These are phyloP conservation scores for Cinclus cinclus DNA, from an alignment of 2,113 vertebrate species.

Conservation along the genomic window DNA sequence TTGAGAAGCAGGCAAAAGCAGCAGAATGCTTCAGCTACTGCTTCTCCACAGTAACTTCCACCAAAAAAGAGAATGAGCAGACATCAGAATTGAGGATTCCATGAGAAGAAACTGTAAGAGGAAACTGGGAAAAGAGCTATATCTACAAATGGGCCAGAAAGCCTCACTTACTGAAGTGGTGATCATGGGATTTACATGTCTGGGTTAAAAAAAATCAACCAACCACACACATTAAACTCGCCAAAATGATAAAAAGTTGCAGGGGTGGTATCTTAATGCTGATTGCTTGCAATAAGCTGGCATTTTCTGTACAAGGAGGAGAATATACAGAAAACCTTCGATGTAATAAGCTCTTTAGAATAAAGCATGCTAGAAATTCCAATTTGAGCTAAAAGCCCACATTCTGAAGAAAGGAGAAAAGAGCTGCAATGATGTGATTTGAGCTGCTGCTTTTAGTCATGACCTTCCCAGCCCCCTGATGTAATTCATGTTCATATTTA, in stretches of 20 bases:
- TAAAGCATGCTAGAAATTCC: neutral
- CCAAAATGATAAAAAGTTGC: neutral
- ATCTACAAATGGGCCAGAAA: neutral
- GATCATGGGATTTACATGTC: neutral
- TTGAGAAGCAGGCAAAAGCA: neutral
- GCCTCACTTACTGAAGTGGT: neutral
- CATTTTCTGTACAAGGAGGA: neutral
- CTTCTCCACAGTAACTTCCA: neutral
- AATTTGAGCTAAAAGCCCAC: neutral
- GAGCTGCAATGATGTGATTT: neutral
- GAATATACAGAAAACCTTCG: neutral
- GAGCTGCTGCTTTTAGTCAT: neutral
- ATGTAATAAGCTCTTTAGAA: neutral
- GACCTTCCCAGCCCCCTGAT: neutral
- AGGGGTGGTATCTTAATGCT: neutral
- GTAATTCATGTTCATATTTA: neutral
- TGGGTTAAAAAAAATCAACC: neutral
- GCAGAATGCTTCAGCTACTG: neutral
- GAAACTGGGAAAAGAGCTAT: neutral
- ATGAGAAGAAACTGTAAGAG: neutral
- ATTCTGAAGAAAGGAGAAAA: neutral
- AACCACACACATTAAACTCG: neutral
- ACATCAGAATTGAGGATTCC: neutral
- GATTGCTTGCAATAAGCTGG: neutral
- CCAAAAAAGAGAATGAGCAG: neutral